These are phyloP conservation scores for Protosalanx chinensis DNA, from an alignment of 2,797 vertebrate genomes.

Conservation along the genomic window DNA sequence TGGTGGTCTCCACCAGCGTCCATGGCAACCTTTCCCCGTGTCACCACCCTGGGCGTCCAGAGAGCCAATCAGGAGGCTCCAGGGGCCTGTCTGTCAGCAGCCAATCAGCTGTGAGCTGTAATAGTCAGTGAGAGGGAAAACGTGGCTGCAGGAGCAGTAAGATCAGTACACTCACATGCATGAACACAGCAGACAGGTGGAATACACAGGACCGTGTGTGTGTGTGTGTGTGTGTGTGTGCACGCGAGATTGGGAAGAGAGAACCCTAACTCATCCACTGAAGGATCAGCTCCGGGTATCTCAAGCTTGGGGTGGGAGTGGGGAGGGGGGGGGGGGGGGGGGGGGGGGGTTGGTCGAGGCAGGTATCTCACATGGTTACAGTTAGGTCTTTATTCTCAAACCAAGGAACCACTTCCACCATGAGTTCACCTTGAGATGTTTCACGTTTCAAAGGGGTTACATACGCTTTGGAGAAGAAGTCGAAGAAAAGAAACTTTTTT, in stretches of 20 bases:
- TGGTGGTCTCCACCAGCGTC: constrained; percentile 76
- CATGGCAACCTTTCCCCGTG: constrained; percentile 81
- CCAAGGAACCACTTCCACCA: constrained; percentile 45
- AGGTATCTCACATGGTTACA: constrained; percentile 39
- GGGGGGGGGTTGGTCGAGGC: constrained; percentile 49
- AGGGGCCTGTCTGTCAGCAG: constrained; percentile 1
- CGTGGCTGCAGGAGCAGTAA: constrained; percentile 80
- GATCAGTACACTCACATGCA: constrained; percentile 65
- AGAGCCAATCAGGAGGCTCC: constrained; percentile 67
- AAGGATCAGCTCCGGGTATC: background rate
- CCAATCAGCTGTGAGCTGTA: constrained; percentile 64
- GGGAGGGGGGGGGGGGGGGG: background rate
- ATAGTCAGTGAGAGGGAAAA: constrained; percentile 86
- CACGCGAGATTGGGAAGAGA: background rate
- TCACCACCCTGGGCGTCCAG: constrained; percentile 80
- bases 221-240: background rate
- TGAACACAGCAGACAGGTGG: constrained; percentile 4
- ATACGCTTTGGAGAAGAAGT: constrained; percentile 21
- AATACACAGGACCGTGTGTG: constrained; percentile 1
- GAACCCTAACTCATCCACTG: background rate
- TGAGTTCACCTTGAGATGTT: constrained; percentile 36
- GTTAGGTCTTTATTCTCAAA: constrained; percentile 34
- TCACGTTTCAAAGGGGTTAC: constrained; percentile 43
- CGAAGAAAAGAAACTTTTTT: constrained; percentile 21
- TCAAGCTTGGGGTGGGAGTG: background rate